Evolutionary conservation across 2,113 vertebrate species (phyloP), one percentile per base, ranked within the genome.

Genomic region (Albula goreensis): DNA sequence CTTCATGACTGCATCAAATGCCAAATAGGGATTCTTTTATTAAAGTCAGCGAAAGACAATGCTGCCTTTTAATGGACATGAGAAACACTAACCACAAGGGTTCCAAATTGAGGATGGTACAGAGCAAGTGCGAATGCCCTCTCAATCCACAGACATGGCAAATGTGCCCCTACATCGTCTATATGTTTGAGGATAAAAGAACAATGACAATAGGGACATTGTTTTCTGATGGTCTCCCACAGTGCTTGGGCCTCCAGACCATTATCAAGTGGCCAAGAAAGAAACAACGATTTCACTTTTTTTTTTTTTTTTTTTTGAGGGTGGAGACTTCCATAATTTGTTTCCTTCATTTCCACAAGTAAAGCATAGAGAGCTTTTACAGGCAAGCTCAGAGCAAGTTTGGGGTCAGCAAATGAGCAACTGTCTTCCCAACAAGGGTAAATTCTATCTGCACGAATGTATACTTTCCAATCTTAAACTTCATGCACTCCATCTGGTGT

Each of bases 401-500:
- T 50, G 70, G 48, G 57, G 17, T 70, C 82, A 51, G 12, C 8
- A 2, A n/a, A 22, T 15, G 0, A n/a, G 80, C 12, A 50, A 52
- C 9, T n/a, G 50, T 13, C 12, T 50, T 15, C 50, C 53, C 57
- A 70, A 2, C 50, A 41, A 63, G 82, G 66, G 82, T 49, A 5
- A 10, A 74, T 74, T 74, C 70, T 25, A 74, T 49, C 86, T 74
- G 50, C 17, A 22, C 50, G 83, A 63, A 80, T 57, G 41, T 80
- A 84, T 52, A 84, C 50, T n/a, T 25, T 50, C 66, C 25, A 12
- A 56, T 63, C 78, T 50, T 25, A 52, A 31, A 49, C 41, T 25
- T 52, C 50, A 84, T 50, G 41, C 50, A 25, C 60, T 5, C 86
- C 31, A 85, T 85, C 85, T 85, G 84, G 60, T 48, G 66, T 82